Evolutionary conservation across 2,797 vertebrate species (phyloP).

Genomic region (Gobio occitaniae): DNA sequence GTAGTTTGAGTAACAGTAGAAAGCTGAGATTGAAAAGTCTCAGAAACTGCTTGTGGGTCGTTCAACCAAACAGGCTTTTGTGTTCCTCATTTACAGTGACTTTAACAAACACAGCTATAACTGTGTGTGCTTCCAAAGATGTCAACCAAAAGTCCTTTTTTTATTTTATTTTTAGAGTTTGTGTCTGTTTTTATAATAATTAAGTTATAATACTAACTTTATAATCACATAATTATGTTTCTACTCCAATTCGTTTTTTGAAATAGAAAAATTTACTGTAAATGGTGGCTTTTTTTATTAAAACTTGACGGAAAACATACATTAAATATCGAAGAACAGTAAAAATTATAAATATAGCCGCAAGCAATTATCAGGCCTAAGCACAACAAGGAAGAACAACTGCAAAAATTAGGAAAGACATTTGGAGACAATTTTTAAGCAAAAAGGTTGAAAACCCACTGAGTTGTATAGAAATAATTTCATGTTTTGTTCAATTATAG

Average conservation of each 20-base stretch:
- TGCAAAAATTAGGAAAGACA: too few species aligned
- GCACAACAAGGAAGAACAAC: too few species aligned
- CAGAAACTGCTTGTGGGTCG: neutral
- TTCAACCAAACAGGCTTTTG: neutral
- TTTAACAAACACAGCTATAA: neutral
- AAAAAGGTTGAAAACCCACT: too few species aligned
- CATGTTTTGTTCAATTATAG: too few species aligned
- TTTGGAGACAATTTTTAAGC: too few species aligned
- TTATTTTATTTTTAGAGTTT: too few species aligned
- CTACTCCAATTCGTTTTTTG: neutral
- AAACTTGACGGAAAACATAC: neutral
- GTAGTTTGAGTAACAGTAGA: neutral
- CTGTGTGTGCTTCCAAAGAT: neutral
- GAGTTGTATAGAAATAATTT: too few species aligned
- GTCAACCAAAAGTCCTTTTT: neutral
- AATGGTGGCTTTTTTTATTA: neutral
- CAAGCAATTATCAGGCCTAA: too few species aligned
- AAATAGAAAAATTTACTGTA: neutral
- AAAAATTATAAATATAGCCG: too few species aligned
- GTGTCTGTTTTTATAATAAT: too few species aligned
- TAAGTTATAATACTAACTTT: too few species aligned
- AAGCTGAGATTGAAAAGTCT: neutral
- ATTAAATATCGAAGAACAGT: neutral
- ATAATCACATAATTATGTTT: neutral
- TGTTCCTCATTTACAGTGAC: constrained; percentile 11